Conservation (phyloP, 2,797 vertebrate genomes). For the Eulemur mongoz region DNA sequence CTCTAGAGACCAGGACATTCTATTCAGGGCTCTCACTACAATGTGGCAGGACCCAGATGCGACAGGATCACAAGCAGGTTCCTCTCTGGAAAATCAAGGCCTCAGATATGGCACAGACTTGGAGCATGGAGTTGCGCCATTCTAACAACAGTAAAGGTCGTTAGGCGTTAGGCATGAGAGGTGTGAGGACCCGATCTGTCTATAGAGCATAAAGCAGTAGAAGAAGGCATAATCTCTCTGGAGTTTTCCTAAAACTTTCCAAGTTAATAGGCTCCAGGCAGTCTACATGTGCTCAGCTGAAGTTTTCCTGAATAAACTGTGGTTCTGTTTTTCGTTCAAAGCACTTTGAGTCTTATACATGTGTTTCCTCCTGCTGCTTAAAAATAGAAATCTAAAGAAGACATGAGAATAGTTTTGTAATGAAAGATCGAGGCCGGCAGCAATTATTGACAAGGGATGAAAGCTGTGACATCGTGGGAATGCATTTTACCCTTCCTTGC, state of each 20-base stretch:
- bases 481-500: background rate
- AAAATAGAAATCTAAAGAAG: background rate
- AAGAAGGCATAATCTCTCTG: background rate
- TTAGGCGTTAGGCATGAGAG: background rate
- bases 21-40: background rate
- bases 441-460: background rate
- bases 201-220: background rate
- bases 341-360: background rate
- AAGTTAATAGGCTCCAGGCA: background rate
- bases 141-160: background rate
- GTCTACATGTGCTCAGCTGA: background rate
- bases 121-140: background rate
- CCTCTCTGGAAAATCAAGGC: background rate
- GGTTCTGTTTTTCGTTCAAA: conserved; percentile 13
- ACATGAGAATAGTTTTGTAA: background rate
- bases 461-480: background rate
- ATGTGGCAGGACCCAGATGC: background rate
- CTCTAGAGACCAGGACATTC: background rate
- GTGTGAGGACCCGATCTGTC: background rate
- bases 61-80: background rate
- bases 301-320: background rate
- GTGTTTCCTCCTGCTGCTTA: background rate
- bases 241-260: background rate
- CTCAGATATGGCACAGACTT: background rate
- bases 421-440: background rate